Base-by-base conservation (phyloP, 2,113 vertebrate species). In the Gobiocypris rarus region DNA sequence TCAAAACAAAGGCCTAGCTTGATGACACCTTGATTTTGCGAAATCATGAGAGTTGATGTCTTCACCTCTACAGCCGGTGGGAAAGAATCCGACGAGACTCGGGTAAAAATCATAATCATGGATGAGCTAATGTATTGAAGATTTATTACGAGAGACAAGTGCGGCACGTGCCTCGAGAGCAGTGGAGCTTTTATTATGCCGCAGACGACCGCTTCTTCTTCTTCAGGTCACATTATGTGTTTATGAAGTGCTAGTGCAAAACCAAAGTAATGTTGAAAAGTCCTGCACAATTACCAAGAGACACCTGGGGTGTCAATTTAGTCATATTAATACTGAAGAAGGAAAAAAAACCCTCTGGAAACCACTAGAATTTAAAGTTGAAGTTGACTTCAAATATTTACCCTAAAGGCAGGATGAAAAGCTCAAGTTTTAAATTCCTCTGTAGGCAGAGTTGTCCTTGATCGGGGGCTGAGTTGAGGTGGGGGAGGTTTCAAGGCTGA, bases 351-450 rank as follows among this genome's bases (percentile, higher is more conserved):
- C 0, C 1, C 9, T 76, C 22, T 19, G 5, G 22, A 76, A 41
- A 58, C 50, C 11, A 76, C 31, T 56, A 34, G 28, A 83, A 26
- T 67, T 54, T 22, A 24, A 61, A 56, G 28, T 73, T 31, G 19
- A 74, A 19, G n/a, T 54, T 19, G 79, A 81, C 48, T 61, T 83
- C 69, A 83, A 83, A 83, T 52, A 61, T 75, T 61, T 75, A 50
- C 80, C 70, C 81, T 83, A 59, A 75, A 74, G 81, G 70, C 5
- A 83, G 54, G 45, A 75, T 52, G 58, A 59, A 56, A 50, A 70
- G 26, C 28, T 69, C 45, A 70, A 74, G 69, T 75, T 65, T 83
- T 31, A 59, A 73, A 69, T 73, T 38, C 19, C 38, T 74, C 28
- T 73, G 50, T n/a, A 58, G 65, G 41, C 80, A n/a, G 1, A 82